Base-by-base conservation (phyloP, 2,888 invertebrate species). In the Caenorhabditis becei region DNA sequence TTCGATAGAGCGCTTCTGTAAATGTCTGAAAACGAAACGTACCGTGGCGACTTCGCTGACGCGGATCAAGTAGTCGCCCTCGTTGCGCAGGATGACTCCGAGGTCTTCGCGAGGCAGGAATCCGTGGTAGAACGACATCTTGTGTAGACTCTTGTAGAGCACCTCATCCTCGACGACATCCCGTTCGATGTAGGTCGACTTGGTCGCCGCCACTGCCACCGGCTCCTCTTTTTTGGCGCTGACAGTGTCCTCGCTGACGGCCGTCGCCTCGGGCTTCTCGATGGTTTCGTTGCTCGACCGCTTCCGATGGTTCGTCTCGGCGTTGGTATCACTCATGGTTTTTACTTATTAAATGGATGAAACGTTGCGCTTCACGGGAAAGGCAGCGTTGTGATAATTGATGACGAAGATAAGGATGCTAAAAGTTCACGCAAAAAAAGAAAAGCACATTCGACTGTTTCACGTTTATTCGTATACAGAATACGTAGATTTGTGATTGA, bases 61-160 rank as follows among this genome's bases (percentile, higher is more conserved):
- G 18, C 82, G 66, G 11, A 82, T 44, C 28, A 82, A 20, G 35
- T 67, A 82, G 35, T 82, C 82, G 20, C 82, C 82, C 7, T 75
- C 72, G 20, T 71, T 53, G 37, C 44, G 37, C 26, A 80, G 26
- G 3, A 80, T 41, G 4, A 49, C 20, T 32, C 41, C 41, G 28
- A 79, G 62, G 53, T 79, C 82, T 1, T 82, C 79, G 4, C 79
- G 69, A 0, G 79, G 71, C 58, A 82, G 20, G 26, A 77, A 77
- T 14, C 82, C 82, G 61, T 82, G 82, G 32, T 80, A 82, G 16
- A 59, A 82, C 18, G 67, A 62, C 67, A 77, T 59, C 24, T 56
- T 41, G 3, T 58, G 58, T 18, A 78, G 78, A 23, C 54, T 65
- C 28, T 70, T 69, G 44, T 66, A 66, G 28, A 75, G 32, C n/a